Evolutionary conservation across 23 tunicate species (phyloP).

Genomic region (Aplidium turbinatum): DNA sequence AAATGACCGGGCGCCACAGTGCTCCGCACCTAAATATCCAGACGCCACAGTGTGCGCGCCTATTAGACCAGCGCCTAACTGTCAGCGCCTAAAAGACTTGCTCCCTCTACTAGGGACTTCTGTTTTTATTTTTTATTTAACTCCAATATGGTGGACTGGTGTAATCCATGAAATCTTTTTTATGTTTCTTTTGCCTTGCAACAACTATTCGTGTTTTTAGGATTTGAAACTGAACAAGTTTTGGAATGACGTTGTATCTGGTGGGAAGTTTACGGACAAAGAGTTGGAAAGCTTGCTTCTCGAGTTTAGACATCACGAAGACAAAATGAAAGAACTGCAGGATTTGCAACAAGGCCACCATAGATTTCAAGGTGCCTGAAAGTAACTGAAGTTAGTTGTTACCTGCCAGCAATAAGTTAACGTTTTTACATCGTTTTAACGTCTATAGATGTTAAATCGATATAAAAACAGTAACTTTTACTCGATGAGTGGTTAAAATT

Average conservation of each 20-base stretch:
- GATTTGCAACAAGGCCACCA: constrained; percentile 14
- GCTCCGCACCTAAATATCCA: too few species aligned
- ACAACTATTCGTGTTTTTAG: constrained; percentile 17
- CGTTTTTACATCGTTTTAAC: too few species aligned
- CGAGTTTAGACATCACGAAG: constrained; percentile 66
- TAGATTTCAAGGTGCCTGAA: constrained; percentile 29
- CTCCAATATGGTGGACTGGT: background rate
- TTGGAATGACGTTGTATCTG: constrained; percentile 41
- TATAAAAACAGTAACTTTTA: too few species aligned
- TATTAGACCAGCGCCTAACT: too few species aligned
- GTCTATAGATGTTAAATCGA: too few species aligned
- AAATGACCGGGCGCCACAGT: too few species aligned
- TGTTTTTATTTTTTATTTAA: background rate
- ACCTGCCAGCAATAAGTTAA: too few species aligned
- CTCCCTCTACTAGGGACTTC: too few species aligned
- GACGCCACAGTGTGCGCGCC: too few species aligned
- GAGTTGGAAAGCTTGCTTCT: constrained; percentile 49
- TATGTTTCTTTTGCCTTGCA: background rate
- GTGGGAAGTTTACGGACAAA: constrained; percentile 35
- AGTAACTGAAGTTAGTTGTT: too few species aligned
- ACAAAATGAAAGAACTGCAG: constrained; percentile 47
- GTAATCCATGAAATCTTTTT: background rate
- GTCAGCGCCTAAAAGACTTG: too few species aligned
- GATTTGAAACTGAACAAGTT: constrained; percentile 56
- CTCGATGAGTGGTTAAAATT: too few species aligned